Evolutionary conservation across 2,113 vertebrate species (phyloP), one percentile per base, ranked within the genome.

Genomic region (Zapus hudsonius): DNA sequence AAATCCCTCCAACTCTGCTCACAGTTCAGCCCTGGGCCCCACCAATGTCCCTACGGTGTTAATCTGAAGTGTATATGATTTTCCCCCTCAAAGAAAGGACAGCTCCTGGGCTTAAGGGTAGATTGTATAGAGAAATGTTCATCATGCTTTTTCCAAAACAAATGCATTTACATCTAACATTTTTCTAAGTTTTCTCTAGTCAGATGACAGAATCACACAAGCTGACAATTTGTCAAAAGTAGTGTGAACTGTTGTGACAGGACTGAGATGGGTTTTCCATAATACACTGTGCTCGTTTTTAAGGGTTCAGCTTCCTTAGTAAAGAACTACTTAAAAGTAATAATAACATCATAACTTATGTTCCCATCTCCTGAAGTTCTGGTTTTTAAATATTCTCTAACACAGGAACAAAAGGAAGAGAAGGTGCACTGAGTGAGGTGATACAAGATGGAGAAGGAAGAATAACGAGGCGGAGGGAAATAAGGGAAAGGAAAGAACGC

Each of bases 121-220:
- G 36, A 89, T 89, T 92, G 84, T 47, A 67, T 15, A 81, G 23
- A 36, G 40, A 90, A 85, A 38, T 52, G 64, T 42, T 89, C 80
- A 66, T 85, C 85, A n/a, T 84, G 31, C 57, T 78, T 92, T 87
- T 93, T 40, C 72, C 22, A 81, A 27, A 79, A 70, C 9, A 44
- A 89, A 69, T 5, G 12, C 64, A 63, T 47, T 89, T 72, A n/a
- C 2, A 84, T 19, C 36, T 92, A 74, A 82, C 44, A 80, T 72
- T 96, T 82, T 84, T 55, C 44, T 85, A 94, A 94, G 66, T 67
- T 57, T 38, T 84, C 76, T 38, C 70, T 19, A 82, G 16, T 85
- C 72, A 82, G 36, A 85, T 13, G 82, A 38, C 9, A 91, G 13
- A 93, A 86, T 27, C 57, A 66, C 31, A 82, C 8, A 27, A 84